Evolutionary conservation across 2,888 invertebrate genomes (phyloP), one percentile per base, ranked within the genome.

Genomic region (Argyresthia albistria): DNA sequence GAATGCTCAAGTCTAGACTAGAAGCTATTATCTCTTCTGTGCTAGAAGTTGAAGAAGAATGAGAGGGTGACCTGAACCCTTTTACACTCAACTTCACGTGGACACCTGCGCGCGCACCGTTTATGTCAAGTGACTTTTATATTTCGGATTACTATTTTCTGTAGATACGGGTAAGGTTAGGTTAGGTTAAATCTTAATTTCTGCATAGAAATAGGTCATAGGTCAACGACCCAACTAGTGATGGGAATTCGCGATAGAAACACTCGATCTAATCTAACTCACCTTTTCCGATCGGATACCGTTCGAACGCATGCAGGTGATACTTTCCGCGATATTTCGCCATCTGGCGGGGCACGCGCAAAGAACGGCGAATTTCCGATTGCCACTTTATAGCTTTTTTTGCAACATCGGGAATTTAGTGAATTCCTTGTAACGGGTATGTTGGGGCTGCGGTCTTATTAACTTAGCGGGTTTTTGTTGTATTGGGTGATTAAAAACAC

Each of bases 271-370:
- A 47, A 25, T 25, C 15, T 11, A 9, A 15, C 7, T 12, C 12
- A 4, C 45, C 8, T 12, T 9, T 15, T 3, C 3, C 45, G 12
- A 15, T 45, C 14, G n/a, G 52, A n/a, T 56, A 56, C 50, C 51
- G 53, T 35, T 25, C 25, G 25, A 25, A 25, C 25, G 25, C 25
- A 54, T 62, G 76, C 82, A 82, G 84, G 83, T 82, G 83, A 76
- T 71, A 62, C 59, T 1, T 11, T n/a, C 39, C 9, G 56, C 70
- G 83, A 83, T 78, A 3, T 11, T n/a, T n/a, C 9, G 56, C 70
- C 83, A 83, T 78, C 78, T 83, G 84, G 77, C 65, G 56, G 54
- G 65, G 73, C 81, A 79, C 82, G 81, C 79, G 83, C 54, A 61
- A n/a, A n/a, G n/a, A n/a, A n/a, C 60, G 57, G 55, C 59, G 61